phyloP scores from a whole-genome alignment of 2,797 vertebrate species.

The Meriones psammophilus region DNA sequence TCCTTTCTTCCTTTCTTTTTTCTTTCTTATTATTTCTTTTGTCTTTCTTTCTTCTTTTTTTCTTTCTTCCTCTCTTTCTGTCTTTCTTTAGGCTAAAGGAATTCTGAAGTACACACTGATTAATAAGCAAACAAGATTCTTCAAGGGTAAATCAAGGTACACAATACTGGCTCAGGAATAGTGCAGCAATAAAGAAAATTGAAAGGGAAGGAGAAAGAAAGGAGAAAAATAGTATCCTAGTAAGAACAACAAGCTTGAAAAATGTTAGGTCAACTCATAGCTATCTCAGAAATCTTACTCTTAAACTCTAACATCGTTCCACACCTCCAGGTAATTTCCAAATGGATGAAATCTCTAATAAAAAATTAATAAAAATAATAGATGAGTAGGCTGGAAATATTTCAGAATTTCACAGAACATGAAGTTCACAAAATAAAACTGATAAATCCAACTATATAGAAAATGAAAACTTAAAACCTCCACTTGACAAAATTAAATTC shows the following conservation, averaged over 20 bases:
- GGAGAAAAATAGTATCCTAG: not conserved
- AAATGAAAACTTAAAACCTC: constrained; percentile 13
- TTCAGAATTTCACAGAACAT: constrained; percentile 40
- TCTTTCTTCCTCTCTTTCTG: not conserved
- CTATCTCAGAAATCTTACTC: not conserved
- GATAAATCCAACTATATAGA: constrained; percentile 7
- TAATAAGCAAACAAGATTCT: constrained; percentile 56
- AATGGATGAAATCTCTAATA: constrained; percentile 32
- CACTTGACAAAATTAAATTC: constrained; percentile 7
- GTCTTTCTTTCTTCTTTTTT: too few species aligned
- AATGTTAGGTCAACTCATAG: not conserved
- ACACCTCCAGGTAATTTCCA: constrained; percentile 12
- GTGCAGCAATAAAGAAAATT: not conserved
- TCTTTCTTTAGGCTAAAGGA: constrained; percentile 5
- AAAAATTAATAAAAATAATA: constrained; percentile 32
- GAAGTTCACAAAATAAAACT: not conserved
- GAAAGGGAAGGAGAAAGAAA: constrained; percentile 17
- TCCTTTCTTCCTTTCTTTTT: not conserved
- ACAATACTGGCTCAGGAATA: not conserved
- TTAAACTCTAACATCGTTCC: not conserved
- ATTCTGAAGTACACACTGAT: constrained; percentile 40
- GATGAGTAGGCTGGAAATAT: constrained; percentile 9
- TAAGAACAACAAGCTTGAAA: not conserved
- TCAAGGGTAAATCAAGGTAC: constrained; percentile 34
- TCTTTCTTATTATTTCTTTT: too few species aligned